A percentile compares a stretch with the other conserved stretches of the same genome.
Evolutionary conservation across 2,888 invertebrate genomes (phyloP).

Genomic region (Yponomeuta sedellus): DNA sequence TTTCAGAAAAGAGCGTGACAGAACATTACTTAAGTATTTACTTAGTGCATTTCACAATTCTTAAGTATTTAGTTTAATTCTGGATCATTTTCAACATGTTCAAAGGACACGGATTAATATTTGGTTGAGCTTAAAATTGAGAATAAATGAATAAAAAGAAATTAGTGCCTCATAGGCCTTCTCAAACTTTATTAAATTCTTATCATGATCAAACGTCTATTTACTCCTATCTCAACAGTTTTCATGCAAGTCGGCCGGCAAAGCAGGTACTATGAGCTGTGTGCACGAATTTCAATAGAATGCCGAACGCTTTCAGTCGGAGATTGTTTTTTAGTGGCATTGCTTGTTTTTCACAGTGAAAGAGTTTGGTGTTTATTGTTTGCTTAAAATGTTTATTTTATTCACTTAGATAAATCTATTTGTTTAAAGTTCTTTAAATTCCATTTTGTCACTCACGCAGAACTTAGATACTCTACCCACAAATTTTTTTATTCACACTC

Average conservation of each 20-base stretch:
- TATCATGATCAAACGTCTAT: no score
- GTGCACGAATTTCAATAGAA: conserved; percentile 1
- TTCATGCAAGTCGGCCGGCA: background rate
- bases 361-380: background rate
- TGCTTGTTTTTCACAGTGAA: background rate
- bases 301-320: background rate
- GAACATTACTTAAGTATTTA: no score
- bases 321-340: background rate
- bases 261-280: background rate
- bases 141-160: no score
- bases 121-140: no score
- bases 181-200: no score
- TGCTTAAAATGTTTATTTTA: conserved; percentile 11
- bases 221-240: no score
- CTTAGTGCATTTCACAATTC: no score
- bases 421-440: background rate
- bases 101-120: no score
- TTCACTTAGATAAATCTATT: conserved; percentile 2
- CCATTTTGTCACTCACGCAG: background rate
- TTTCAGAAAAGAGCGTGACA: no score
- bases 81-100: no score
- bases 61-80: no score
- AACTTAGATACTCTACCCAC: background rate
- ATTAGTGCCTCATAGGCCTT: no score
- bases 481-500: conserved; percentile 33